Base-by-base conservation (phyloP, 2,797 vertebrate genomes). In the Periparus ater region DNA sequence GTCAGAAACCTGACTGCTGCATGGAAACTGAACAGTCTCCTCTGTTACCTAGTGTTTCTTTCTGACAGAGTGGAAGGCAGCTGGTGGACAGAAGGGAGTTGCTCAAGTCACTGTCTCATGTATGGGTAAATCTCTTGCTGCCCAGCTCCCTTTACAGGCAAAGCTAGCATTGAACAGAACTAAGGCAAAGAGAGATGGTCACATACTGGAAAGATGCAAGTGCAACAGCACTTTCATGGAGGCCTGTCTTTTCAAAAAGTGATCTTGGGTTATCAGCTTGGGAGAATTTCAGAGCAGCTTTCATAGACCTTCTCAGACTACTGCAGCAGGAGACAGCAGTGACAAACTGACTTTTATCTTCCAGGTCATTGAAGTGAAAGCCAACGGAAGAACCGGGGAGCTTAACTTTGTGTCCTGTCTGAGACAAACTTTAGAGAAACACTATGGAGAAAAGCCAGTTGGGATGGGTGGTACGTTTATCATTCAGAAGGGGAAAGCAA, bases 391-490 rank as follows among this genome's bases (percentile, higher is more conserved):
- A 96, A 99, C 98, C 2, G 99, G 99, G 80, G 96, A 97, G 44
- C 97, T 98, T 92, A 99, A 99, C 89, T 98, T 99, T 44, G 98
- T 99, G 91, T 98, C 98, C 22, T 98, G 98, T 71, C 97, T 99
- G 98, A 99, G 99, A 96, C 98, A 98, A 88, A 97, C 98, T 72
- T 97, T 99, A 70, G 98, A 98, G 95, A 97, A 96, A 51, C 98
- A 97, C 66, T 99, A 99, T 93, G 98, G 98, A 60, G 98, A 99
- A 88, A 98, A 99, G 91, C 98, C 98, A 36, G 95, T 99, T 88
- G 99, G 99, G 13, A 98, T 99, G 95, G 99, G 99, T 44, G 99
- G 99, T 42, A 99, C 99, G 2, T 99, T 99, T 85, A 11, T 99
- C 88, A 98, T 99, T 96, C 98, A 99, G 97, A 99, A 99, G 81